phyloP scores from a whole-genome alignment of 2,797 vertebrate species.

The Ctenosaura bakeri region DNA sequence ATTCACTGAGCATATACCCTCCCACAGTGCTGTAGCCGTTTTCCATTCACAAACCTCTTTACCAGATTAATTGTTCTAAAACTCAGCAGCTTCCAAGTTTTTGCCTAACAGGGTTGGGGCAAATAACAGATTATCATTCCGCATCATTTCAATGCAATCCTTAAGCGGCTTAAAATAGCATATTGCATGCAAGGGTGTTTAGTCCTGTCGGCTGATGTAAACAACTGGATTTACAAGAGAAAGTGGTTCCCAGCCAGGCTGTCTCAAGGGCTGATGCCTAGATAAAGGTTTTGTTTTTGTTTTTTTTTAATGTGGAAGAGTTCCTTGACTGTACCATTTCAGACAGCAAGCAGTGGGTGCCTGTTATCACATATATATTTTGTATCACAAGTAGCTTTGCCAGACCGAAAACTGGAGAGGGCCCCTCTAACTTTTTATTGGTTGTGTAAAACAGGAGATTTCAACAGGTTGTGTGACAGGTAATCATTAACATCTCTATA shows the following conservation, averaged over 20 bases:
- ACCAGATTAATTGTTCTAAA: neutral
- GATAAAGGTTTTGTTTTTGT: neutral
- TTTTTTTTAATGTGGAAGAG: neutral
- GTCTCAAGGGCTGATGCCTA: neutral
- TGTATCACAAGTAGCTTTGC: neutral
- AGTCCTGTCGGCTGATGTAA: neutral
- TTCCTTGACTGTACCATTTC: neutral
- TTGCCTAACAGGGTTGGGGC: neutral
- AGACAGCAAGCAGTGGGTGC: neutral
- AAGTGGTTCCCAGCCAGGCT: neutral
- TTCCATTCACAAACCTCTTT: neutral
- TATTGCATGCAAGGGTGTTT: neutral
- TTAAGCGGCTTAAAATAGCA: slow-evolving; percentile 23
- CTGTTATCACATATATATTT: neutral
- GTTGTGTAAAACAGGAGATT: too few species aligned
- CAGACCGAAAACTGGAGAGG: neutral
- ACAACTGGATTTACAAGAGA: slow-evolving; percentile 7
- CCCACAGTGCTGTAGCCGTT: neutral
- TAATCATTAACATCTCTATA: too few species aligned
- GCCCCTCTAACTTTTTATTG: neutral
- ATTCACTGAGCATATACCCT: neutral
- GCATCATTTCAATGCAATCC: neutral
- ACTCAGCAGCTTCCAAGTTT: neutral
- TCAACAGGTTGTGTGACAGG: too few species aligned
- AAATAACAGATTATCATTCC: neutral